Conservation (phyloP, 2,888 invertebrate genomes). For the Plebejus argus region DNA sequence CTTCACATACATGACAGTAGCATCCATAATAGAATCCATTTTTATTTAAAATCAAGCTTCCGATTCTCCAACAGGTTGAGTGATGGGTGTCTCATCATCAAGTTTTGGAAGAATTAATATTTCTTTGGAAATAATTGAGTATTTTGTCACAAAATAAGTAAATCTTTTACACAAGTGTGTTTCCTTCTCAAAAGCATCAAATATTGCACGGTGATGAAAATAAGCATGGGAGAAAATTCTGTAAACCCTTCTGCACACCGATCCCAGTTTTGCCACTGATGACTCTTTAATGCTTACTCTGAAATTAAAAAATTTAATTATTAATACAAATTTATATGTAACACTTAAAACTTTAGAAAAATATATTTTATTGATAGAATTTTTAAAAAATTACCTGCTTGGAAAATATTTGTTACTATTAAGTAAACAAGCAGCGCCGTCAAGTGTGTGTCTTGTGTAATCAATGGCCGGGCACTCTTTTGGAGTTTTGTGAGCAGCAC, state of each 20-base stretch:
- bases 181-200: conserved; percentile 98
- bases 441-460: conserved; percentile 98
- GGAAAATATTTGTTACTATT: conserved; percentile 99
- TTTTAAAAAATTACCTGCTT: conserved; percentile 86
- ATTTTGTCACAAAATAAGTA: conserved; percentile 98
- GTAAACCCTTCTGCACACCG: conserved; percentile 98
- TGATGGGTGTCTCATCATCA: conserved; percentile 85
- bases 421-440: conserved; percentile 98
- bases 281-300: conserved; percentile 99
- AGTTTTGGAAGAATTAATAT: conserved; percentile 98
- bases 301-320: conserved; percentile 52
- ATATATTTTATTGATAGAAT: neutral
- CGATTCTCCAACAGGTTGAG: conserved; percentile 77
- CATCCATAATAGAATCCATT: neutral
- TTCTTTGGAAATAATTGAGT: conserved; percentile 98
- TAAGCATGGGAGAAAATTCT: conserved; percentile 99
- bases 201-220: conserved; percentile 97
- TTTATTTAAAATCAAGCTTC: conserved; percentile 64
- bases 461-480: conserved; percentile 99
- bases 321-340: conserved; percentile 1
- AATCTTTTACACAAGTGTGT: conserved; percentile 97
- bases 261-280: conserved; percentile 98
- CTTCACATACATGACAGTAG: conserved; percentile 17
- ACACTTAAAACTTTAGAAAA: no score
- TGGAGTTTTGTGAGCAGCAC: conserved; percentile 99